Evolutionary conservation across 2,797 vertebrate genomes (phyloP).

Genomic region (Rallus crepitans): DNA sequence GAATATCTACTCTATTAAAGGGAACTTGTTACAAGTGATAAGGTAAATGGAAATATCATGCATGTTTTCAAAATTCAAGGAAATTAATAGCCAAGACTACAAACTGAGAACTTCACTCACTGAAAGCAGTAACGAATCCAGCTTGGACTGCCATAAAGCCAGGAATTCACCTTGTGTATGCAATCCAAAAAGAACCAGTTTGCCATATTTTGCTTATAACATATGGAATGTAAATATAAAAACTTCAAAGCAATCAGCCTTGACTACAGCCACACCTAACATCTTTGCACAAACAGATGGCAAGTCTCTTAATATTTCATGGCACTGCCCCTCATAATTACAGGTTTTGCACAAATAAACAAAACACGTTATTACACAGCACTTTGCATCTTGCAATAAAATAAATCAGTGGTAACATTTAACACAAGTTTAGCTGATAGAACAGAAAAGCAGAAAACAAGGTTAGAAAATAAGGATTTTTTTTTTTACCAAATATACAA

Average conservation of each 20-base stretch:
- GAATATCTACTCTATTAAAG: background rate
- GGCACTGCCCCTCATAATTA: slow-evolving; percentile 23
- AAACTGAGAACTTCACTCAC: background rate
- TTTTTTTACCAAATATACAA: background rate
- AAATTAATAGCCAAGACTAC: background rate
- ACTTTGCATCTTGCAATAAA: background rate
- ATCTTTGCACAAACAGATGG: slow-evolving; percentile 48
- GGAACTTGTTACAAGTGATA: background rate
- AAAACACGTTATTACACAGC: background rate
- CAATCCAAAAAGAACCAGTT: background rate
- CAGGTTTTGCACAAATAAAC: slow-evolving; percentile 36
- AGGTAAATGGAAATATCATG: background rate
- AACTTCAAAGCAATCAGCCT: slow-evolving; percentile 18
- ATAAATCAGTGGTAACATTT: background rate
- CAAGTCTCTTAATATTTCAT: slow-evolving; percentile 37
- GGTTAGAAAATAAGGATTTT: background rate
- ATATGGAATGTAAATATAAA: slow-evolving; percentile 18
- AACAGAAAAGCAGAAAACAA: background rate
- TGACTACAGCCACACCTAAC: slow-evolving; percentile 35
- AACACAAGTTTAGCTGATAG: background rate
- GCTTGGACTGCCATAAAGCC: background rate
- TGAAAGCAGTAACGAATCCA: background rate
- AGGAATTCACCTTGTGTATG: background rate
- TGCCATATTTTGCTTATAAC: slow-evolving; percentile 2
- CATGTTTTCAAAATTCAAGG: background rate